Conservation (phyloP, 2,888 invertebrate genomes). For the Lepidonotus clava region DNA sequence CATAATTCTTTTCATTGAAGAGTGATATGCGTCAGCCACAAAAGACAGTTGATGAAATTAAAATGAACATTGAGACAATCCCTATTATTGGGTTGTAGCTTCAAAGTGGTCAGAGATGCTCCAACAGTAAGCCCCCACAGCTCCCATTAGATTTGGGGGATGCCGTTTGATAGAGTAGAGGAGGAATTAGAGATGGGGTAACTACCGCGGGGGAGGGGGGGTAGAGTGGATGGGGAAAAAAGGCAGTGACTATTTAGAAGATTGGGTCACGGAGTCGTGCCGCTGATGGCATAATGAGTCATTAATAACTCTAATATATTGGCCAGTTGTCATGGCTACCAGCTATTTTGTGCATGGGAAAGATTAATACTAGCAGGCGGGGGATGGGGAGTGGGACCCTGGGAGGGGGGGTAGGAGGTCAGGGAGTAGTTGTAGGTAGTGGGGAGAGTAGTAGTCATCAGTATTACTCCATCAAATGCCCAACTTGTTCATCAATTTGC, state of each 20-base stretch:
- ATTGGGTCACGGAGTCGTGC: slow-evolving; percentile 16
- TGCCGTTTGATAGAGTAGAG: too few species aligned
- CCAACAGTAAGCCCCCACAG: too few species aligned
- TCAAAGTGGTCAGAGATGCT: too few species aligned
- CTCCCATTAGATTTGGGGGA: too few species aligned
- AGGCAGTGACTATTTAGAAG: slow-evolving; percentile 21
- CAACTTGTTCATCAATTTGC: slow-evolving; percentile 37
- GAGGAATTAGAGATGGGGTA: too few species aligned
- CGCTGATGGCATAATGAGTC: slow-evolving; percentile 45
- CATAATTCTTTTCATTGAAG: too few species aligned
- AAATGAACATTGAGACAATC: too few species aligned
- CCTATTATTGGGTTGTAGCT: too few species aligned
- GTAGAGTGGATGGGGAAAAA: too few species aligned
- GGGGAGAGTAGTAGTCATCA: slow-evolving; percentile 1
- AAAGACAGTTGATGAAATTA: too few species aligned
- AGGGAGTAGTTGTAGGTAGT: neutral
- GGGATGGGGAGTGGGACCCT: neutral
- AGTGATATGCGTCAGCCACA: too few species aligned
- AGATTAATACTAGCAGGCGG: neutral
- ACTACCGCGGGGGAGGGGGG: too few species aligned
- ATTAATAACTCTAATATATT: slow-evolving; percentile 41
- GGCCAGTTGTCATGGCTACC: slow-evolving; percentile 51
- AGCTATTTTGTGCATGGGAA: slow-evolving; percentile 15
- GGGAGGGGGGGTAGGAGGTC: neutral
- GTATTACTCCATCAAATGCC: slow-evolving; percentile 40